Conservation (phyloP, 2,113 vertebrate genomes). For the Petroica traversi region DNA sequence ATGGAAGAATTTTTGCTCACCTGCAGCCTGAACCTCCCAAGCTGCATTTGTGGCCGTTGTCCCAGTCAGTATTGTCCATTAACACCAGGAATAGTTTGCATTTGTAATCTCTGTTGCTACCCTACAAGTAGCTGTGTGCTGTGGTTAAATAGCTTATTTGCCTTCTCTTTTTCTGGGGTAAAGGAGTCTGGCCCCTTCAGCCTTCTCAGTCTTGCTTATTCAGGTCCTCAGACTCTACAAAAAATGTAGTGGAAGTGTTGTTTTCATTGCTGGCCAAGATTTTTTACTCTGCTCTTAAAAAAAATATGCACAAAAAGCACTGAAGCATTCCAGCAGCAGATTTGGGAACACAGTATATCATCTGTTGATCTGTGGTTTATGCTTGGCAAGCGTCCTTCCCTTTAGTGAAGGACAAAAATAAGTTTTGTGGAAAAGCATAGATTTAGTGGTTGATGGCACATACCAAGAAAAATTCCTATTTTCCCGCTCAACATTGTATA, state of each 20-base stretch:
- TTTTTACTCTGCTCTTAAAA: background rate
- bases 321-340: background rate
- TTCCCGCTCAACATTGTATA: accelerated
- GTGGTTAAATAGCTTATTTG: background rate
- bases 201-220: background rate
- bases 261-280: background rate
- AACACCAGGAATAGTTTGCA: background rate
- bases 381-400: background rate
- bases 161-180: background rate
- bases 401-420: background rate
- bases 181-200: background rate
- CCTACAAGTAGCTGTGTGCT: background rate
- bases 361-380: background rate
- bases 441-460: background rate
- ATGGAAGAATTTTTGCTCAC: background rate
- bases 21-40: background rate
- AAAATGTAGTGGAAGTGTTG: background rate
- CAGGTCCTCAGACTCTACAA: background rate
- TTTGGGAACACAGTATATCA: background rate
- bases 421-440: background rate
- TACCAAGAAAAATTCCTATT: background rate
- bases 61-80: background rate
- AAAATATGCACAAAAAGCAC: background rate
- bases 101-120: background rate
- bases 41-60: background rate